phyloP scores from a whole-genome alignment of 2,888 invertebrate species.

The Troglohyphantes excavatus region DNA sequence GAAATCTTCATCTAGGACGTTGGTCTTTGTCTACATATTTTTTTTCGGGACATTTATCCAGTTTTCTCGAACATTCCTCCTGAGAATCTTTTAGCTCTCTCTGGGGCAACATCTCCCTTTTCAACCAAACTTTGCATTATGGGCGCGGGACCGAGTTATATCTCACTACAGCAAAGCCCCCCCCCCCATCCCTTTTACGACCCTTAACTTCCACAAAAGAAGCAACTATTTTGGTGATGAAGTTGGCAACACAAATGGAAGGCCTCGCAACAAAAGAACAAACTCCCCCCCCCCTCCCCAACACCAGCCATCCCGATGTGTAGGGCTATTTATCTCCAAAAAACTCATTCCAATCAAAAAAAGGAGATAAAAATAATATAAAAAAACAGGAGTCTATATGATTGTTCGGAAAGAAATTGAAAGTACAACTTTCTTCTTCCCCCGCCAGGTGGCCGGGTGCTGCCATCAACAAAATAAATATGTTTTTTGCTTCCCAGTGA shows the following conservation, averaged over 20 bases:
- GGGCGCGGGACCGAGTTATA: not conserved
- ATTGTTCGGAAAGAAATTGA: conserved; percentile 35
- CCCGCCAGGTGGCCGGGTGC: conserved; percentile 53
- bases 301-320: not conserved
- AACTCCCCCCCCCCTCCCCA: conserved; percentile 19
- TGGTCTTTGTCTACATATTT: too few species aligned
- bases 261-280: conserved; percentile 11
- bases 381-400: conserved; percentile 27
- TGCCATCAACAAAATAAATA: conserved; percentile 68
- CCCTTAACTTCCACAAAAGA: conserved; percentile 66
- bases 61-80: too few species aligned
- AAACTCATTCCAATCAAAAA: conserved; percentile 71
- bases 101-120: not conserved
- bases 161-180: conserved; percentile 23
- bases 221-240: conserved; percentile 65
- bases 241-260: conserved; percentile 71
- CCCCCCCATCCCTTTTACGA: conserved; percentile 27
- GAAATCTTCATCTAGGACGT: too few species aligned
- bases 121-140: not conserved
- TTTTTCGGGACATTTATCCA: too few species aligned
- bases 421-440: conserved; percentile 24
- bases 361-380: conserved; percentile 14
- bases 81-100: not conserved
- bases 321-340: conserved; percentile 68
- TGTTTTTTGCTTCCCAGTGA: conserved; percentile 53